These are phyloP conservation scores for Diplosoma virens DNA, from an alignment of 23 tunicate genomes.

Conservation along the genomic window DNA sequence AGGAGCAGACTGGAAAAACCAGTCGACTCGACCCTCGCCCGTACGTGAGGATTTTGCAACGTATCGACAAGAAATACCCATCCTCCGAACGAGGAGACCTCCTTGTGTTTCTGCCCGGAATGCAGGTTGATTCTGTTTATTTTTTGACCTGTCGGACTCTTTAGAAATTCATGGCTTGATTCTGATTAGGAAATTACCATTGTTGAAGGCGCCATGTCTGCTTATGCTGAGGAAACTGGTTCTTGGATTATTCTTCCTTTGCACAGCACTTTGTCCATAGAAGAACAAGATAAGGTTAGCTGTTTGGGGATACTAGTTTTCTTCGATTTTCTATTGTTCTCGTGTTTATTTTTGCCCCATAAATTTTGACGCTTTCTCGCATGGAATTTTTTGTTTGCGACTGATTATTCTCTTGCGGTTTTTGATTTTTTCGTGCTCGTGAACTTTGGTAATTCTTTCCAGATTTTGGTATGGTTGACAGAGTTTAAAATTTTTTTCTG, in stretches of 20 bases:
- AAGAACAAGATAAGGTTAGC: slow-evolving; percentile 85
- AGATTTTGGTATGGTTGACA: too few species aligned
- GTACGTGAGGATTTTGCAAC: slow-evolving; percentile 77
- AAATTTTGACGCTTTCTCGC: too few species aligned
- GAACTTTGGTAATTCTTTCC: too few species aligned
- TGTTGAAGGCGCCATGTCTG: slow-evolving; percentile 76
- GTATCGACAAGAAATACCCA: slow-evolving; percentile 90
- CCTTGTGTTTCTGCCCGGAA: slow-evolving; percentile 91
- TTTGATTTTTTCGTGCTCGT: too few species aligned
- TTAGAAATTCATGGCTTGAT: neutral
- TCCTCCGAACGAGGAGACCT: slow-evolving; percentile 91
- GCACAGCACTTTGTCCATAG: slow-evolving; percentile 85
- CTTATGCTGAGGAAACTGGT: slow-evolving; percentile 80
- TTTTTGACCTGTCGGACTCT: too few species aligned
- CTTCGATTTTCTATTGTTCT: too few species aligned
- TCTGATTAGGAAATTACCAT: slow-evolving; percentile 63
- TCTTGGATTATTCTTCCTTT: slow-evolving; percentile 94
- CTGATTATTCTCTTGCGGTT: too few species aligned
- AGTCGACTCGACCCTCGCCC: slow-evolving; percentile 81
- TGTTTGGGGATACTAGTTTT: too few species aligned
- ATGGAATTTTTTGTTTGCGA: too few species aligned
- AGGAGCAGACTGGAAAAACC: slow-evolving; percentile 53
- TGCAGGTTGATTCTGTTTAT: too few species aligned
- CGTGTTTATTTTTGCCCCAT: too few species aligned
- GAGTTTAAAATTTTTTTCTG: too few species aligned